Evolutionary conservation across 2,113 vertebrate species (phyloP).

Genomic region (Lamprologus sp.): DNA sequence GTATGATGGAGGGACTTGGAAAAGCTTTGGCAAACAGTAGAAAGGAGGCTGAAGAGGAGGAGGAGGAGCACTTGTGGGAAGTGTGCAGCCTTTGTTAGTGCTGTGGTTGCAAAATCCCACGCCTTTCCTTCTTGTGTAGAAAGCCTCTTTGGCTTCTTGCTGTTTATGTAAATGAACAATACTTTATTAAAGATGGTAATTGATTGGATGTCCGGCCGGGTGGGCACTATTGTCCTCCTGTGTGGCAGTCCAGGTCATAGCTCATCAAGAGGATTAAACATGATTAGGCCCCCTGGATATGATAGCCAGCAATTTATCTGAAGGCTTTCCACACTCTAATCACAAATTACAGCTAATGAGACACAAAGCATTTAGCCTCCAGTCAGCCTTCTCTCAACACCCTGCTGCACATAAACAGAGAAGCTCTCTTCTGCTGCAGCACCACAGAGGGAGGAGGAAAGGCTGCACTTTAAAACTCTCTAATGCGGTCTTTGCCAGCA

Average conservation of each 20-base stretch:
- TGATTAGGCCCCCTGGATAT: slow-evolving; percentile 17
- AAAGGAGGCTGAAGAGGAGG: not conserved
- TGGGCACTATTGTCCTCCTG: not conserved
- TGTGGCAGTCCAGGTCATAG: not conserved
- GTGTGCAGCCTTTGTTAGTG: not conserved
- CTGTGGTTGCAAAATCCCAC: slow-evolving; percentile 15
- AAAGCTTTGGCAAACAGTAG: slow-evolving; percentile 7
- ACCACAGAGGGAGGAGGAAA: not conserved
- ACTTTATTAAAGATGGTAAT: slow-evolving; percentile 18
- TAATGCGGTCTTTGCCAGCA: not conserved
- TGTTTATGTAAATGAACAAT: slow-evolving; percentile 5
- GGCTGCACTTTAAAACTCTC: not conserved
- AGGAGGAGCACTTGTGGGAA: not conserved
- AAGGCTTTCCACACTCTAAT: slow-evolving; percentile 27
- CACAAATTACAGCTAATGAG: slow-evolving; percentile 59
- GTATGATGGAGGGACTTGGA: slow-evolving; percentile 13
- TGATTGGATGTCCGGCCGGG: slow-evolving; percentile 7
- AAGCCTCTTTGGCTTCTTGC: not conserved
- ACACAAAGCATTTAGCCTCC: slow-evolving; percentile 30
- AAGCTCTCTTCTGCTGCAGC: not conserved
- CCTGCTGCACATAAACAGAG: slow-evolving; percentile 10
- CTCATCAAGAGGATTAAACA: slow-evolving; percentile 17
- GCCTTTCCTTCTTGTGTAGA: not conserved
- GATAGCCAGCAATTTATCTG: slow-evolving; percentile 26
- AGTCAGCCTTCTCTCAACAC: not conserved